Base-by-base conservation (phyloP, 2,888 invertebrate genomes). In the Noctuana brunneofusca region DNA sequence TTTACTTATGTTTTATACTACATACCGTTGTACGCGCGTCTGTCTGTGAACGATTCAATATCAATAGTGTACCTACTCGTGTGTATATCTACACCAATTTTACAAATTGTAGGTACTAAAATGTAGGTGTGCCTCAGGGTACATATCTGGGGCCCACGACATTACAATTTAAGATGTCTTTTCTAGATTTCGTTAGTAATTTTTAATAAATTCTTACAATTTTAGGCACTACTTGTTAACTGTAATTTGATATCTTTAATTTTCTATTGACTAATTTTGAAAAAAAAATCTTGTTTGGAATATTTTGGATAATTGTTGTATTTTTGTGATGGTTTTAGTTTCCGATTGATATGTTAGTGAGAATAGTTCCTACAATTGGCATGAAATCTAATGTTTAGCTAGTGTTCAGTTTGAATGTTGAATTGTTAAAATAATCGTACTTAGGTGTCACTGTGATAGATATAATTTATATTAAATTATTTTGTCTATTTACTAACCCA, bases 371-470 rank as follows among this genome's bases (percentile, higher is more conserved):
- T 53, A 58, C 16, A 20, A 43, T 58, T 64, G 54, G 64, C 64
- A 41, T 50, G 41, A 32, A 35, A 22, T 55, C 27, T 18, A 12
- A 20, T 46, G 11, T 43, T 20, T 20, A 20, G 46, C 11, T 46
- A 12, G 20, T 20, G 18, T 20, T 5, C 32, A 20, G 30, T n/a
- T 35, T 43, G n/a, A 24, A n/a, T 49, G 24, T 46, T 9, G n/a
- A 48, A 14, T 38, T 52, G 32, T 20, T 62, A 62, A 71, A 68
- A 72, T 68, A 68, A 72, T 68, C 66, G 73, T 76, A 76, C 75
- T 82, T 79, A 80, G 76, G 76, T 74, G 64, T 64, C 78, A 78
- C 87, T 87, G 87, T 87, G 87, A 87, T 87, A 87, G 86, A 65
- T 74, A 38, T 54, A 54, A 48, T 60, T 54, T 54, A 68, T 69